Conservation (phyloP, 2,113 vertebrate species). For the Chrysochloris asiatica region DNA sequence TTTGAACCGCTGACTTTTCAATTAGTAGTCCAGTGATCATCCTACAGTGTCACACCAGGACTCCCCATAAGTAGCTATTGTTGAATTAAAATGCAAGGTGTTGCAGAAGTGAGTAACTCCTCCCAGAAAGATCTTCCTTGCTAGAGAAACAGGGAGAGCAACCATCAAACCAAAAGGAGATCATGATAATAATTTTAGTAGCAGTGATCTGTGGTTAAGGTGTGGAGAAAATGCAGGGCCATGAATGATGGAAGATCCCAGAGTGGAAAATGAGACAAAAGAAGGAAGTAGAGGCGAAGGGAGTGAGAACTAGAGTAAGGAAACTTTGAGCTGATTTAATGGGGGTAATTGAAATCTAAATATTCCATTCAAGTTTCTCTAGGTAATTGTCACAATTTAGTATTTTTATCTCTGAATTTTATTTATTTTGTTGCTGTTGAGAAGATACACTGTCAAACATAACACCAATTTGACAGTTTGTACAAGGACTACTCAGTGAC, state of each 20-base stretch:
- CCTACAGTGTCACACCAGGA: not conserved
- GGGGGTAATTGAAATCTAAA: too few relatives aligned
- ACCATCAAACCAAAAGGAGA: not conserved
- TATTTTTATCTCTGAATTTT: too few relatives aligned
- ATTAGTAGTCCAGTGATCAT: not conserved
- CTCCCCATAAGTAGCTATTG: not conserved
- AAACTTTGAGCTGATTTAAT: too few relatives aligned
- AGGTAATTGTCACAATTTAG: too few relatives aligned
- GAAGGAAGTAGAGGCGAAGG: not conserved
- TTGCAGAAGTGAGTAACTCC: not conserved
- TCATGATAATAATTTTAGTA: not conserved
- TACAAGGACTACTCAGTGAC: too few relatives aligned
- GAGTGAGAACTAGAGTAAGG: too few relatives aligned
- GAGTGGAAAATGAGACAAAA: not conserved
- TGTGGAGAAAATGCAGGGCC: not conserved
- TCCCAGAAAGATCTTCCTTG: not conserved
- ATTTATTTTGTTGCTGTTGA: too few relatives aligned
- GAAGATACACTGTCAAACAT: too few relatives aligned
- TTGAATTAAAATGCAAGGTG: not conserved
- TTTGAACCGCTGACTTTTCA: not conserved
- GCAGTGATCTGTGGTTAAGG: not conserved
- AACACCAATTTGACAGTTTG: too few relatives aligned
- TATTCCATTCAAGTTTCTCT: too few relatives aligned
- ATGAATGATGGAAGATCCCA: fast-evolving
- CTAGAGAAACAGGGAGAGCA: not conserved